Evolutionary conservation across 2,888 invertebrate species (phyloP).

Genomic region (Seira ritae): DNA sequence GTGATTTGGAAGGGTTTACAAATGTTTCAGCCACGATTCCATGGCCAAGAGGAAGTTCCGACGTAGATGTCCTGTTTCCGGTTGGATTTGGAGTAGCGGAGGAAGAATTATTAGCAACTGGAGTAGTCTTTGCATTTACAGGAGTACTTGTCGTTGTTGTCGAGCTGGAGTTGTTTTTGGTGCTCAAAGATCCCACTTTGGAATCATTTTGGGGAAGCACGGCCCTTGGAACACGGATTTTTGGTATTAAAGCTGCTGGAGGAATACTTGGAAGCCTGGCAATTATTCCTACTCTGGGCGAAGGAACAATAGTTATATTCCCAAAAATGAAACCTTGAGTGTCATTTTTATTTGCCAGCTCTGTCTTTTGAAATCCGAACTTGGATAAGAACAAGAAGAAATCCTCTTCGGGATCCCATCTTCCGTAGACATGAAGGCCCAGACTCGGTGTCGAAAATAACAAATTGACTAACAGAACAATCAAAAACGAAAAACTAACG

Average conservation of each 20-base stretch:
- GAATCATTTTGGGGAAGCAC: constrained; percentile 2
- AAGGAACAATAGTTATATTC: constrained; percentile 82
- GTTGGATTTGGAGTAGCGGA: constrained; percentile 15
- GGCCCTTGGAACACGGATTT: constrained; percentile 36
- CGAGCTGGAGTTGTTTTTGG: background rate
- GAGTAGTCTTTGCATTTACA: background rate
- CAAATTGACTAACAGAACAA: background rate
- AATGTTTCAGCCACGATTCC: constrained; percentile 31
- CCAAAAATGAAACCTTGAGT: constrained; percentile 98
- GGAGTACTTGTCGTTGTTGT: background rate
- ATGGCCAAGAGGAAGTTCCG: background rate
- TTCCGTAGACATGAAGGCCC: constrained; percentile 81
- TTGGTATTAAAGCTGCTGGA: constrained; percentile 32
- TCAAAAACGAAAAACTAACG: background rate
- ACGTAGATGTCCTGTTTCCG: background rate
- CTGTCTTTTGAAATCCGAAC: constrained; percentile 98
- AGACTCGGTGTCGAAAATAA: constrained; percentile 8
- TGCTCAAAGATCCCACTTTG: constrained; percentile 1
- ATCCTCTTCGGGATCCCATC: constrained; percentile 81
- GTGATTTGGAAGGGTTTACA: constrained; percentile 21
- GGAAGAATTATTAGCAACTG: constrained; percentile 5
- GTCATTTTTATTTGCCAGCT: constrained; percentile 87
- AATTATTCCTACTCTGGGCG: background rate
- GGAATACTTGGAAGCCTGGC: constrained; percentile 27
- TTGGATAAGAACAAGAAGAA: constrained; percentile 95